Evolutionary conservation across 2,797 vertebrate species (phyloP).

Genomic region (Sebastes steindachneri): DNA sequence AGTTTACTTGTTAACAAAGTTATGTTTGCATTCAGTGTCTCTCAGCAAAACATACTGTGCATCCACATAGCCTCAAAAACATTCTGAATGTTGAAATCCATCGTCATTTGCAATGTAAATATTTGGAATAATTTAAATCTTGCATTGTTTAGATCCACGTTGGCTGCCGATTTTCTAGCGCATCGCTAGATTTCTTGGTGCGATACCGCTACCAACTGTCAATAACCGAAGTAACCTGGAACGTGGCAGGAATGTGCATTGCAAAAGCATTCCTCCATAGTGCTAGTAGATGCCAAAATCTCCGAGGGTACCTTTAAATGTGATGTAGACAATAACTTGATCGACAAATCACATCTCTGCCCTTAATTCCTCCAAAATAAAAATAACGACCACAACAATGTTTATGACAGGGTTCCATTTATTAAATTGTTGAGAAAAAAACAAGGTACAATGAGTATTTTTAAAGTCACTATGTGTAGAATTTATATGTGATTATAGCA

Average conservation of each 20-base stretch:
- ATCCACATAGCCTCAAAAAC: not conserved
- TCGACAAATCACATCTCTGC: not conserved
- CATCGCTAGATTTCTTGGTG: too few species aligned
- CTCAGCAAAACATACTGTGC: too few species aligned
- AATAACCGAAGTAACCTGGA: not conserved
- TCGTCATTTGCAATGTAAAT: not conserved
- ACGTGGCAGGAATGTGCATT: not conserved
- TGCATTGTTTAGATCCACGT: not conserved
- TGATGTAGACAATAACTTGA: not conserved
- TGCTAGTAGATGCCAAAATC: not conserved
- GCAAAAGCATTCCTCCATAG: not conserved
- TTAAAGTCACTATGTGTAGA: not conserved
- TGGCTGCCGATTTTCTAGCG: not conserved
- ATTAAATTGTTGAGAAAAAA: not conserved
- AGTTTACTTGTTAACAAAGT: not conserved
- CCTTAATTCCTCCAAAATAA: not conserved
- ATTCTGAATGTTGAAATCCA: not conserved
- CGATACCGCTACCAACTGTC: not conserved
- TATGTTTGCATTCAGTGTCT: not conserved
- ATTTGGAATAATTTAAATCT: not conserved
- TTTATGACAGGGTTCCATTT: not conserved
- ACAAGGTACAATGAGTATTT: not conserved
- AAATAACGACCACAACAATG: not conserved
- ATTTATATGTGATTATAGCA: not conserved
- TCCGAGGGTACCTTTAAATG: not conserved